Evolutionary conservation across 2,113 vertebrate genomes (phyloP).

Genomic region (Danionella cerebrum): DNA sequence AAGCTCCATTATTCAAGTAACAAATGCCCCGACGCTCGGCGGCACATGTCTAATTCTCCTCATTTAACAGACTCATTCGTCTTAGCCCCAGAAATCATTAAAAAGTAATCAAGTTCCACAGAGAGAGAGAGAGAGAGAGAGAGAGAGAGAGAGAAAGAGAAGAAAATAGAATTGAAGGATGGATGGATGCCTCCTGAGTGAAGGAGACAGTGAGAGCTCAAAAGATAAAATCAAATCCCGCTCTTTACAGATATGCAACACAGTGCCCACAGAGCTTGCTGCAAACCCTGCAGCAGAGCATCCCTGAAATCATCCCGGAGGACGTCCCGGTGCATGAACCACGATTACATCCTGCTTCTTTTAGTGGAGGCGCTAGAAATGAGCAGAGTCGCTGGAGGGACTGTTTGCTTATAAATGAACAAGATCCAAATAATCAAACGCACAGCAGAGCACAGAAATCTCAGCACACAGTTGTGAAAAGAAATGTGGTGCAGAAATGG

Average conservation of each 20-base stretch:
- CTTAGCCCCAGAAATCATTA: constrained; percentile 73
- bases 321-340: background rate
- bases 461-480: background rate
- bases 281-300: background rate
- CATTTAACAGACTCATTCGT: constrained; percentile 70
- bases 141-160: constrained; percentile 12
- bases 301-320: background rate
- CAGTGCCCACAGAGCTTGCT: constrained; percentile 20
- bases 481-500: background rate
- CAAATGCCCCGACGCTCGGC: constrained; percentile 58
- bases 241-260: constrained; percentile 51
- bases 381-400: constrained; percentile 4
- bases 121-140: constrained; percentile 36
- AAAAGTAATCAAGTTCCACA: constrained; percentile 68
- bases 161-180: background rate
- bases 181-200: background rate
- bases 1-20: constrained; percentile 64
- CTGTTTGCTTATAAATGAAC: constrained; percentile 1
- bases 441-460: background rate
- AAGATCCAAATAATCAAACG: background rate
- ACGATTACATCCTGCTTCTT: background rate
- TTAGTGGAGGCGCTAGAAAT: background rate
- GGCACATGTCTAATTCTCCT: constrained; percentile 66
- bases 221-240: constrained; percentile 4
- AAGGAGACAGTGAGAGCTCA: background rate